Evolutionary conservation across 2,888 invertebrate species (phyloP).

Genomic region (Seira ritae): DNA sequence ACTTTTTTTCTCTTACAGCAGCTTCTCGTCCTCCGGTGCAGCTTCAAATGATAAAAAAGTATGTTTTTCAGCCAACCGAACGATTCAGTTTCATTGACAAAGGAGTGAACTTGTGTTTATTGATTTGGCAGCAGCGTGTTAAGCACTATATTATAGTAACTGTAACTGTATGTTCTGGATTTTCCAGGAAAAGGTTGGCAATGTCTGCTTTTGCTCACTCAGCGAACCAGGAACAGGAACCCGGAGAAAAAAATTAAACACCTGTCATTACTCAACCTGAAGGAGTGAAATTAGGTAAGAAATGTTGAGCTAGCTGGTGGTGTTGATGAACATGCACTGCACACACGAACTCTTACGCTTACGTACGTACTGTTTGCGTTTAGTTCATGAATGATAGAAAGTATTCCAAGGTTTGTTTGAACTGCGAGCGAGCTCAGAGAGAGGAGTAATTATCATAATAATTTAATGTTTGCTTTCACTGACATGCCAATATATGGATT

Average conservation of each 20-base stretch:
- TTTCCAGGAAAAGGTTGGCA: neutral
- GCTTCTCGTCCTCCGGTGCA: neutral
- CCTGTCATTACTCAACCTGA: neutral
- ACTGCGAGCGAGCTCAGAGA: neutral
- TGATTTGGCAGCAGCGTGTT: too few relatives aligned
- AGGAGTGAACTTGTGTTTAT: neutral
- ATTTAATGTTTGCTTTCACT: neutral
- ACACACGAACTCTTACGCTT: neutral
- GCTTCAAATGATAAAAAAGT: too few relatives aligned
- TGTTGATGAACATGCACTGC: neutral
- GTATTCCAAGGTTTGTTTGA: neutral
- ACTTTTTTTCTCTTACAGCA: neutral
- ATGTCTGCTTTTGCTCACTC: neutral
- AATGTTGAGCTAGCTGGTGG: too few relatives aligned
- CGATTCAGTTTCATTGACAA: neutral
- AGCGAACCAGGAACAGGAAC: too few relatives aligned
- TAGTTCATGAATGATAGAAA: neutral
- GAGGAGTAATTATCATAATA: neutral
- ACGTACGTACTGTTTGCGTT: neutral
- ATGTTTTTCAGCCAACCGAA: too few relatives aligned
- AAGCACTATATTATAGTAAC: neutral
- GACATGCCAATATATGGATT: too few relatives aligned
- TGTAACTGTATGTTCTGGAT: neutral
- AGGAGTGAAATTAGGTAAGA: too few relatives aligned
- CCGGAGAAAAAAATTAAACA: neutral